These are phyloP conservation scores for Vanessa tameamea DNA, from an alignment of 1,140 invertebrate species.

Conservation along the genomic window DNA sequence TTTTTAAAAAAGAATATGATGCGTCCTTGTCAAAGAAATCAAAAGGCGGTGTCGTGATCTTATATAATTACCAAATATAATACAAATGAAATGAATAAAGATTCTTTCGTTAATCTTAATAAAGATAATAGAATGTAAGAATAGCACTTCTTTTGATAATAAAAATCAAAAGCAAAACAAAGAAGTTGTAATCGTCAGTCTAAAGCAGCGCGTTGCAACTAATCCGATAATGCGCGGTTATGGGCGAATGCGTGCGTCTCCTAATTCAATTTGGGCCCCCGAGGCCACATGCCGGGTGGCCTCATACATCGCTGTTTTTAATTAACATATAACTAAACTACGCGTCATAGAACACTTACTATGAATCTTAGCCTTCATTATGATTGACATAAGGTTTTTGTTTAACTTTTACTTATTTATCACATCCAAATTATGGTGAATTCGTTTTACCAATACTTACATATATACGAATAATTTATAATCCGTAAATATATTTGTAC, in stretches of 20 bases:
- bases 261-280: constrained; percentile 69
- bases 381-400: background rate
- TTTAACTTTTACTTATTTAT: background rate
- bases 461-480: background rate
- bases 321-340: constrained; percentile 55
- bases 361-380: background rate
- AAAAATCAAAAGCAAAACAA: constrained; percentile 50
- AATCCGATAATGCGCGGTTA: constrained; percentile 75
- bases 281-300: constrained; percentile 64
- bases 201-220: constrained; percentile 48
- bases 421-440: no score
- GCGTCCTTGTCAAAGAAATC: no score
- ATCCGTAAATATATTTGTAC: background rate
- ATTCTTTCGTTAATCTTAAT: no score
- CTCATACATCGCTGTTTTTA: constrained; percentile 62
- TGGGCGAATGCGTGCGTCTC: constrained; percentile 62
- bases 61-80: no score
- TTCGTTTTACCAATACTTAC: background rate
- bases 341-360: constrained; percentile 20
- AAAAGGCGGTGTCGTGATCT: no score
- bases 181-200: constrained; percentile 38
- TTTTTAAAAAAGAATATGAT: no score
- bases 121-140: no score
- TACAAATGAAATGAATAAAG: no score
- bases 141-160: background rate